phyloP scores from a whole-genome alignment of 2,888 invertebrate species.

The Strigamia transsilvanica region DNA sequence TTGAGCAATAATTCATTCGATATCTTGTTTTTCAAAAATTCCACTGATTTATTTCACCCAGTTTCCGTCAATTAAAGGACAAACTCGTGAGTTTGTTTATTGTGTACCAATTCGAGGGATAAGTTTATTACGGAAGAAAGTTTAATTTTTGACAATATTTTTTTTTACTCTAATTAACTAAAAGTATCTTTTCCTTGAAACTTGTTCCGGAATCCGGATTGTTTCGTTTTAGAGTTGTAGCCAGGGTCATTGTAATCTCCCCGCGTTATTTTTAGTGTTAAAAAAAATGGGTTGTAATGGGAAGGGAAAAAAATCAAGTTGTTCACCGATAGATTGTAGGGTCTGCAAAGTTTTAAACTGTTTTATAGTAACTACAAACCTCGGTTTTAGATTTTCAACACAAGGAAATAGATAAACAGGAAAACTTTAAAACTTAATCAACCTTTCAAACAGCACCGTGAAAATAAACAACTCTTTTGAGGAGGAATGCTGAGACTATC shows the following conservation, averaged over 20 bases:
- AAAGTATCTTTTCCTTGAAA: background rate
- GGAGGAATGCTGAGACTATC: background rate
- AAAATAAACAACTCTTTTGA: background rate
- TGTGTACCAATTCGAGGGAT: background rate
- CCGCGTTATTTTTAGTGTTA: background rate
- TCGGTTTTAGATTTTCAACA: too few relatives aligned
- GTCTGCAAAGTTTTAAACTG: too few relatives aligned
- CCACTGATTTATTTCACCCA: background rate
- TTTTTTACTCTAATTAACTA: too few relatives aligned
- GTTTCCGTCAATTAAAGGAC: background rate
- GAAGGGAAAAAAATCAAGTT: too few relatives aligned
- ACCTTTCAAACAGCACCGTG: background rate
- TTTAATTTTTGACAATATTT: too few relatives aligned
- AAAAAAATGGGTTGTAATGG: background rate
- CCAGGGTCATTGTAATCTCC: background rate
- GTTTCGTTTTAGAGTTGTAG: conserved; percentile 24
- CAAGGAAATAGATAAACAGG: background rate
- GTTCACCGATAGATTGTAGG: too few relatives aligned
- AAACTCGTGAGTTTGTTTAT: background rate
- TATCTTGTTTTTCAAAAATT: background rate
- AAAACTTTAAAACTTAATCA: background rate
- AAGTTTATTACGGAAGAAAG: background rate
- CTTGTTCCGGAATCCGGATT: background rate
- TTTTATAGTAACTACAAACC: too few relatives aligned
- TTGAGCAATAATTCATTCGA: conserved; percentile 31